phyloP scores from a whole-genome alignment of 2,797 vertebrate species.

The Decapterus maruadsi region DNA sequence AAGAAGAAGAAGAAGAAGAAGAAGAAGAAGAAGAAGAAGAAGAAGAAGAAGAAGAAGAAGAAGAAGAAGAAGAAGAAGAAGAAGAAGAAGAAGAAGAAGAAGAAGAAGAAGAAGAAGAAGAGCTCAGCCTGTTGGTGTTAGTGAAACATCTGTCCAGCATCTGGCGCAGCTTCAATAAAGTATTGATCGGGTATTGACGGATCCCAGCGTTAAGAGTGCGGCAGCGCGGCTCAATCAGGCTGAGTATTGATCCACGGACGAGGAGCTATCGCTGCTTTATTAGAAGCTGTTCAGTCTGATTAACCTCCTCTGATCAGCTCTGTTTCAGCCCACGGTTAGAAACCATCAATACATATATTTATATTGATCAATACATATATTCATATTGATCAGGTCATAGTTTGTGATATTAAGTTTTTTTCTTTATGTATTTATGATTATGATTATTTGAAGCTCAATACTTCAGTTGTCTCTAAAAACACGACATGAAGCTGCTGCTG shows the following conservation, averaged over 20 bases:
- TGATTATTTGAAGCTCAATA: no score
- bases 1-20: neutral
- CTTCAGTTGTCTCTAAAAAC: no score
- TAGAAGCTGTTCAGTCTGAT: neutral
- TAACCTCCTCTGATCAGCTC: no score
- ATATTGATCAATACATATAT: no score
- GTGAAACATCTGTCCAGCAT: neutral
- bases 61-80: neutral
- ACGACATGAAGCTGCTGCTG: no score
- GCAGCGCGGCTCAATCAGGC: slow-evolving; percentile 11
- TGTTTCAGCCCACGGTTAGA: no score
- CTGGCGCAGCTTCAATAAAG: slow-evolving; percentile 14
- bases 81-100: neutral
- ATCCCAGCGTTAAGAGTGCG: slow-evolving; percentile 3
- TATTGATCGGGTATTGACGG: slow-evolving; percentile 41
- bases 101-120: neutral
- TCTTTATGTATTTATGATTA: no score
- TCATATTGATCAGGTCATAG: no score
- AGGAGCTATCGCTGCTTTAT: slow-evolving; percentile 11
- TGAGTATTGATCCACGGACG: neutral
- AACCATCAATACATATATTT: no score
- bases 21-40: neutral
- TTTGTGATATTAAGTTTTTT: no score
- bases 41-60: neutral
- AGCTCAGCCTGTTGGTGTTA: neutral